Conservation (phyloP, 2,113 vertebrate species). For the Conger conger region DNA sequence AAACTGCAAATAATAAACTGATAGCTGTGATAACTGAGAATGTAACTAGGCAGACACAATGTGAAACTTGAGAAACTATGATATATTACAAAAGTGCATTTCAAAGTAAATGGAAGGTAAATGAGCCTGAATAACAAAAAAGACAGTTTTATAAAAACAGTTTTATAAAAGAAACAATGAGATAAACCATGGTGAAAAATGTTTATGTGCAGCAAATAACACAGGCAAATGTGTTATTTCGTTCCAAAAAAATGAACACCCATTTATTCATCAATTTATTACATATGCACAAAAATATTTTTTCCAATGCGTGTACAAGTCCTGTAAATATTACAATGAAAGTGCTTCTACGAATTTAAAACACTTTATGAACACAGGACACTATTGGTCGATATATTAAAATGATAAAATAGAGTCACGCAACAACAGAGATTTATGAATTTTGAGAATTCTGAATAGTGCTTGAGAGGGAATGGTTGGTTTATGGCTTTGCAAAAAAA, state of each 20-base stretch:
- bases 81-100: neutral
- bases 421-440: neutral
- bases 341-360: neutral
- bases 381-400: neutral
- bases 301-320: slow-evolving; percentile 1
- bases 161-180: neutral
- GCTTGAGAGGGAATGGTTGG: neutral
- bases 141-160: neutral
- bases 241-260: neutral
- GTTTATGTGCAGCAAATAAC: slow-evolving; percentile 3
- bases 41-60: no score
- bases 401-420: neutral
- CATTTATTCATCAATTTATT: slow-evolving; percentile 9
- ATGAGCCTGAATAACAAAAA: neutral
- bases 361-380: neutral
- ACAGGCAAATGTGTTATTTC: neutral
- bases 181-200: neutral
- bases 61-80: neutral
- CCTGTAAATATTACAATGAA: slow-evolving; percentile 15
- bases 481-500: neutral
- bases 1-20: no score
- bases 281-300: neutral
- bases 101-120: neutral
- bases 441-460: neutral
- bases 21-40: no score